phyloP scores from a whole-genome alignment of 2,888 invertebrate genomes.

The Bimastos eiseni region DNA sequence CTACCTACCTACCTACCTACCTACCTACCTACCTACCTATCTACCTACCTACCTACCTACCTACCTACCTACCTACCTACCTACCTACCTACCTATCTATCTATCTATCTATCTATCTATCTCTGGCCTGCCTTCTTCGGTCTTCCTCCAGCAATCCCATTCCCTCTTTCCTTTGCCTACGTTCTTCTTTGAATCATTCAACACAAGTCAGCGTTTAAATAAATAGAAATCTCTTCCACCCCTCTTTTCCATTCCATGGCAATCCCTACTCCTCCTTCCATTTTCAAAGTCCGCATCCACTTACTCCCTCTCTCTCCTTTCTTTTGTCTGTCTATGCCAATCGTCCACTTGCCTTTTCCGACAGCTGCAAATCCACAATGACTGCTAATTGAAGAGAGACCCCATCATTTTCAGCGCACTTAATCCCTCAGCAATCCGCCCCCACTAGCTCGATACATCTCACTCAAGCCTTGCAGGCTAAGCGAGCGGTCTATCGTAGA shows the following conservation, averaged over 20 bases:
- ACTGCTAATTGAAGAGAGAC: slow-evolving; percentile 6
- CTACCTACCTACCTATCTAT: too few relatives aligned
- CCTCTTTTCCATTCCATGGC: background rate
- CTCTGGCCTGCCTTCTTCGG: too few relatives aligned
- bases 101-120: too few relatives aligned
- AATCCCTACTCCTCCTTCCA: background rate
- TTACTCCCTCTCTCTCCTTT: background rate
- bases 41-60: too few relatives aligned
- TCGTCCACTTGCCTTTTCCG: background rate
- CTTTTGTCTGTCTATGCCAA: background rate
- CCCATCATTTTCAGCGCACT: background rate
- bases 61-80: too few relatives aligned
- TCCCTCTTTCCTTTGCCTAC: background rate
- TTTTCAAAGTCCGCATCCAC: background rate
- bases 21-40: too few relatives aligned
- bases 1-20: too few relatives aligned
- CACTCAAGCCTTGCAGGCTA: background rate
- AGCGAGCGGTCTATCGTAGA: background rate
- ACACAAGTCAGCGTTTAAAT: background rate
- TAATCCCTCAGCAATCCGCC: background rate
- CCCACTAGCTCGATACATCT: background rate
- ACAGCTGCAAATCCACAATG: background rate
- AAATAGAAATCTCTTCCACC: background rate
- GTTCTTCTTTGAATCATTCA: background rate
- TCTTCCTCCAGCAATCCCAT: too few relatives aligned